Percentiles rank a stretch among this genome's conserved stretches.
Evolutionary conservation across 1,140 invertebrate genomes (phyloP).

Genomic region (Drosophila suzukii): DNA sequence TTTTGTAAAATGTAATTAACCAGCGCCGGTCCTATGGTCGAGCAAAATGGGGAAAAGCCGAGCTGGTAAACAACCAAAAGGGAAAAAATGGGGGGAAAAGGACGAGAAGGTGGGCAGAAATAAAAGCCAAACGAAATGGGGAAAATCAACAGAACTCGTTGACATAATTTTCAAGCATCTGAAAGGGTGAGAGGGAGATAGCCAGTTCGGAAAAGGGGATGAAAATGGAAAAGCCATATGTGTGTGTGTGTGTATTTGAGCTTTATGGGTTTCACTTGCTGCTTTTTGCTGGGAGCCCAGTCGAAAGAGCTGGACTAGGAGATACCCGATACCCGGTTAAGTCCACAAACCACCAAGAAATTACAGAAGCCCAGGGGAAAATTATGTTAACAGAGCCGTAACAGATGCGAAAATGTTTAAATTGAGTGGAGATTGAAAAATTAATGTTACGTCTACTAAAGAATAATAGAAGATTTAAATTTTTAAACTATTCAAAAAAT

Average conservation of each 20-base stretch:
- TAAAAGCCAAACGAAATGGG: conserved; percentile 59
- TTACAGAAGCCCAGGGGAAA: conserved; percentile 22
- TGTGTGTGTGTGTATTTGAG: conserved; percentile 4
- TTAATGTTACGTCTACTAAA: not conserved
- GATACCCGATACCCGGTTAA: conserved; percentile 62
- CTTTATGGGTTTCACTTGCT: conserved; percentile 24
- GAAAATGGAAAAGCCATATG: conserved; percentile 8
- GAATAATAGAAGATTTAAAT: not conserved
- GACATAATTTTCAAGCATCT: conserved; percentile 80
- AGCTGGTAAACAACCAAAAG: conserved; percentile 50
- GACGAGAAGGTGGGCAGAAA: conserved; percentile 37
- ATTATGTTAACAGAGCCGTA: conserved; percentile 35
- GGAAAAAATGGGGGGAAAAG: not conserved
- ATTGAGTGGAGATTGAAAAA: conserved; percentile 8
- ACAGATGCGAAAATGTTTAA: conserved; percentile 11
- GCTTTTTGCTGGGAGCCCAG: conserved; percentile 58
- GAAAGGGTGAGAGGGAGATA: conserved; percentile 27
- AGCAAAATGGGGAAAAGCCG: conserved; percentile 33
- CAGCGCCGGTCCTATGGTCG: conserved; percentile 55
- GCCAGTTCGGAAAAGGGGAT: conserved; percentile 2
- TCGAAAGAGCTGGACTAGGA: conserved; percentile 41
- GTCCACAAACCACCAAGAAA: conserved; percentile 40
- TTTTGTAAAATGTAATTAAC: conserved; percentile 84
- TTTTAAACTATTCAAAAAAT: not conserved
- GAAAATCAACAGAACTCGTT: conserved; percentile 83